Base-by-base conservation (phyloP, 2,888 invertebrate species). In the Pachliopta kotzebuea region DNA sequence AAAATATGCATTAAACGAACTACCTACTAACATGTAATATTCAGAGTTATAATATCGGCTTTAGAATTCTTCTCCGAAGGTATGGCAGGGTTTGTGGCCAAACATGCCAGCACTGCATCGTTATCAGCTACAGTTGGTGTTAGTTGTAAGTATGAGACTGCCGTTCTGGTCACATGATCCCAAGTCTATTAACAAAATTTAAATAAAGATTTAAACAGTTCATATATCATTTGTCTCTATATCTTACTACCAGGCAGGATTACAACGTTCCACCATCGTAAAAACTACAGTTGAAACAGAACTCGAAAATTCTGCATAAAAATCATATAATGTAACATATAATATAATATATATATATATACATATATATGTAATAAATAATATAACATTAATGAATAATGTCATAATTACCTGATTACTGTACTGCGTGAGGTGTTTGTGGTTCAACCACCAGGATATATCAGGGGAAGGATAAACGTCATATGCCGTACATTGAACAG, bases 401-500 rank as follows among this genome's bases (percentile, higher is more conserved):
- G n/a, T n/a, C n/a, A n/a, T n/a, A n/a, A 42, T 66, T 63, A 90
- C 90, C 84, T 91, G 90, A 69, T 90, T 90, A 66, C 87, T 89
- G 68, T 88, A 86, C 64, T 89, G 86, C 8, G 89, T 90, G 24
- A 92, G 83, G 67, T 91, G 88, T 21, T 80, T 76, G 56, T 85
- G 87, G 69, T 89, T 86, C 50, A 92, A 78, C 90, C 89, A 91
- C 92, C 92, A 92, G 45, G 85, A 79, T 31, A 92, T 76, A 37
- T 90, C 90, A 0, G 92, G 91, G 42, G 85, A 82, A 0, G 92
- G 92, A 73, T 90, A 82, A 18, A 90, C 89, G 9, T 91, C 92
- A 42, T 79, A 79, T 0, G 90, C 90, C 1, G 81, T 83, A 68
- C 92, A 92, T 72, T 87, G 85, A 29, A 86, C 88, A 3, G 89